phyloP scores from a whole-genome alignment of 2,888 invertebrate species.

The Harmothoe impar region DNA sequence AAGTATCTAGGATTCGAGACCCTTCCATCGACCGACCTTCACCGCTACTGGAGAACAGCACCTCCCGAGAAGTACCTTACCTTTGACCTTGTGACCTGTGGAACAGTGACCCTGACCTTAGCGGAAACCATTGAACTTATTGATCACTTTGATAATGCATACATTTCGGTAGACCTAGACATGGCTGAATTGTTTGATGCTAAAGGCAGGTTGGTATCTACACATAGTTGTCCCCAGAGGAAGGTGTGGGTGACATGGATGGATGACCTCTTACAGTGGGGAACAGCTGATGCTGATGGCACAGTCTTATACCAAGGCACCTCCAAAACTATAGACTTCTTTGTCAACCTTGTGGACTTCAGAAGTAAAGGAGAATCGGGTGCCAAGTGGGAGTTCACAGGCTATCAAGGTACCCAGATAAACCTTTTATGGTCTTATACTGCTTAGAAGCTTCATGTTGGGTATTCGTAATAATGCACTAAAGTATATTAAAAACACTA shows the following conservation, averaged over 20 bases:
- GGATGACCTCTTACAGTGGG: background rate
- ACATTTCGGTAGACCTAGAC: background rate
- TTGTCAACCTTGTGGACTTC: background rate
- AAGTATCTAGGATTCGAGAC: background rate
- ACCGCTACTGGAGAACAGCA: background rate
- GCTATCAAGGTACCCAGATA: background rate
- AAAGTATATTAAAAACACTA: too few species aligned
- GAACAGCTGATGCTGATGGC: background rate
- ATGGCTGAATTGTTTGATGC: background rate
- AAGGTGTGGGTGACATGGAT: background rate
- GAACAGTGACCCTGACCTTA: background rate
- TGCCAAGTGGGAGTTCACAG: background rate
- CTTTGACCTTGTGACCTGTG: background rate
- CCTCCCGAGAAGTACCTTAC: background rate
- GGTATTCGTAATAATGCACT: too few species aligned
- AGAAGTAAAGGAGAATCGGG: background rate
- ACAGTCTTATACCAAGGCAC: background rate
- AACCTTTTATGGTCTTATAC: too few species aligned
- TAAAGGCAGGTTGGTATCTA: background rate
- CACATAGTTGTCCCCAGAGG: background rate
- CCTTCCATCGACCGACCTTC: background rate
- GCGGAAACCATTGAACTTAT: background rate
- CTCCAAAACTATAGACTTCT: background rate
- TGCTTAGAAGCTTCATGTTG: too few species aligned
- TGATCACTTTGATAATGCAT: background rate